Evolutionary conservation across 2,797 vertebrate species (phyloP).

Genomic region (Nannoperca obscura): DNA sequence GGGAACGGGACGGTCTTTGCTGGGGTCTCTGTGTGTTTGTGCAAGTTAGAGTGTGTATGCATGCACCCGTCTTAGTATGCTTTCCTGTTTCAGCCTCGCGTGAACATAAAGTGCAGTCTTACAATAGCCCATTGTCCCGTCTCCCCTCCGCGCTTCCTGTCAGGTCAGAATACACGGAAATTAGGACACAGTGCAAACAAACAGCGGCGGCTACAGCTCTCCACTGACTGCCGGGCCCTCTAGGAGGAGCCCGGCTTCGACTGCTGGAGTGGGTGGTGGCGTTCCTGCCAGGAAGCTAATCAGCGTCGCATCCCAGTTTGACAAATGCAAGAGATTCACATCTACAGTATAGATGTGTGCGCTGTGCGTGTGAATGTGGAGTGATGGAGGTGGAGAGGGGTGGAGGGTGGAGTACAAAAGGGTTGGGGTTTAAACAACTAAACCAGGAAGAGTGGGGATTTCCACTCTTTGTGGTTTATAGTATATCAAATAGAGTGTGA

Average conservation of each 20-base stretch:
- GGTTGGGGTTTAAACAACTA: conserved; percentile 56
- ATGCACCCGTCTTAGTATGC: conserved; percentile 47
- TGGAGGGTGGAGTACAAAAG: conserved; percentile 41
- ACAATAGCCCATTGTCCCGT: conserved; percentile 87
- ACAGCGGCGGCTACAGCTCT: conserved; percentile 77
- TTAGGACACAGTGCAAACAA: conserved; percentile 86
- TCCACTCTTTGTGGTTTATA: conserved; percentile 60
- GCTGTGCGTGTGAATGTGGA: conserved; percentile 41
- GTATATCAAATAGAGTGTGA: conserved; percentile 46
- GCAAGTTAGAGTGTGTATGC: conserved; percentile 47
- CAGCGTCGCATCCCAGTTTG: conserved; percentile 71
- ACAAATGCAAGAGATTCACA: conserved; percentile 37
- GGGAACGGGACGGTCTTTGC: conserved; percentile 12
- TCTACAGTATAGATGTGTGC: conserved; percentile 24
- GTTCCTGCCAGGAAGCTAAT: conserved; percentile 83
- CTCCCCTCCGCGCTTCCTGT: conserved; percentile 82
- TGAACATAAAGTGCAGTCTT: conserved; percentile 75
- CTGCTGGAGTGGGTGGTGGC: conserved; percentile 50
- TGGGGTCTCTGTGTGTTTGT: conserved; percentile 30
- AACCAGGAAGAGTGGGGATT: conserved; percentile 67
- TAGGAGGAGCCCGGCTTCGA: conserved; percentile 64
- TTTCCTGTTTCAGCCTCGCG: conserved; percentile 83
- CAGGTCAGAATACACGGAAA: conserved; percentile 88
- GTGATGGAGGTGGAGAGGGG: conserved; percentile 42
- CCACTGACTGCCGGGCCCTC: conserved; percentile 64